These are phyloP conservation scores for Calonectris borealis DNA, from an alignment of 2,113 vertebrate species.

Conservation along the genomic window DNA sequence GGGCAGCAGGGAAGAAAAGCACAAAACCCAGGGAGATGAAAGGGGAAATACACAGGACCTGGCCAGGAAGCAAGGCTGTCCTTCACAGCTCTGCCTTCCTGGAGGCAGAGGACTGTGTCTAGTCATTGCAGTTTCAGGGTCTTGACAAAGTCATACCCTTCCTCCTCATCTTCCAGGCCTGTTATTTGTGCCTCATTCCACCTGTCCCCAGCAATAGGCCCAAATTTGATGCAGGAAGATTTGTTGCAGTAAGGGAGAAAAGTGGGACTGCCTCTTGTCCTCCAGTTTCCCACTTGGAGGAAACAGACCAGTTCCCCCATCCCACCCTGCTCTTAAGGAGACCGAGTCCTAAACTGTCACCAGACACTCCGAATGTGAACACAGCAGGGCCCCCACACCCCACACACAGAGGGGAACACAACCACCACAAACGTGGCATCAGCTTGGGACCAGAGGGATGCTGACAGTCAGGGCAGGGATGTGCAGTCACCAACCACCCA, in stretches of 20 bases:
- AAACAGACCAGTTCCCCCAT: accelerated
- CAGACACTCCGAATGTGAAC: background rate
- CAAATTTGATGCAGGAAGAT: background rate
- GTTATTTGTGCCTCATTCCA: background rate
- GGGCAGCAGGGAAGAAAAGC: background rate
- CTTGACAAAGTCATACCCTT: background rate
- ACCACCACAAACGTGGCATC: background rate
- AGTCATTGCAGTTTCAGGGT: background rate
- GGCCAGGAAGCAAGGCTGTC: background rate
- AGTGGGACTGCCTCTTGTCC: background rate
- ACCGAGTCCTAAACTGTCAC: background rate
- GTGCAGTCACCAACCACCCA: background rate
- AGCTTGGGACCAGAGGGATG: background rate
- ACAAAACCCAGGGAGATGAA: background rate
- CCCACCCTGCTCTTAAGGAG: background rate
- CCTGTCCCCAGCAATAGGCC: background rate
- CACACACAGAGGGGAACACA: background rate
- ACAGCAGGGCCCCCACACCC: background rate
- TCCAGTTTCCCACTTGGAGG: background rate
- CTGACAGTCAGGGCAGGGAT: background rate
- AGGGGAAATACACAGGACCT: background rate
- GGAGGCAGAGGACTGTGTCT: background rate
- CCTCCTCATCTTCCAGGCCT: background rate
- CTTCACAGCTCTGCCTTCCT: background rate
- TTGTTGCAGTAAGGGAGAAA: background rate